These are phyloP conservation scores for Bombus sylvicola DNA, from an alignment of 1,140 invertebrate genomes.

Conservation along the genomic window DNA sequence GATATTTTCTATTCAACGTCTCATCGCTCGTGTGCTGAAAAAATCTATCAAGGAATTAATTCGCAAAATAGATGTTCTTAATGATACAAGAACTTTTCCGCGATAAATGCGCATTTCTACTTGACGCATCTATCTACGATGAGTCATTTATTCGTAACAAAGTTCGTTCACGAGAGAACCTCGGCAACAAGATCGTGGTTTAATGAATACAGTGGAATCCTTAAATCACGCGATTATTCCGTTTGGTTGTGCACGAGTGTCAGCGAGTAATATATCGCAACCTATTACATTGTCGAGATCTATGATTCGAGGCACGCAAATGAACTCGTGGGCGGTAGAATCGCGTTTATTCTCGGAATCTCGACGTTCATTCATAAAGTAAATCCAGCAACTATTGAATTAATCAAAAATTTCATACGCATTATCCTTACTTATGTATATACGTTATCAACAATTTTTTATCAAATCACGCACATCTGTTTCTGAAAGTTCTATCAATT, in stretches of 20 bases:
- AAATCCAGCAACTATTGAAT: too few species aligned
- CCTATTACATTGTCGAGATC: conserved; percentile 1
- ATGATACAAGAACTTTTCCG: neutral
- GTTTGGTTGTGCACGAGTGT: neutral
- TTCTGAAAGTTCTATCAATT: neutral
- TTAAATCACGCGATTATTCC: neutral
- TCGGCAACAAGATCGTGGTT: neutral
- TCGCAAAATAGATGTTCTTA: neutral
- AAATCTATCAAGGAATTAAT: neutral
- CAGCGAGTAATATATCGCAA: conserved; percentile 2
- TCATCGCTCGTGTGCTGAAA: neutral
- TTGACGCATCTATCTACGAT: too few species aligned
- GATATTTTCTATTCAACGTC: neutral
- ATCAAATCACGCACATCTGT: neutral
- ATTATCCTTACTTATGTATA: too few species aligned
- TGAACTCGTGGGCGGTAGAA: neutral
- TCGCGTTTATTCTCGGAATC: too few species aligned
- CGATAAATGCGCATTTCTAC: neutral
- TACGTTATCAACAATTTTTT: neutral
- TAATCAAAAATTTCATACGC: neutral
- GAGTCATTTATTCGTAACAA: neutral
- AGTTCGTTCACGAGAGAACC: neutral
- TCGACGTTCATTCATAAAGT: neutral
- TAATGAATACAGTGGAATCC: neutral
- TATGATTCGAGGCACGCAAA: neutral